These are phyloP conservation scores for Caloenas nicobarica DNA, from an alignment of 2,113 vertebrate species.

Conservation along the genomic window DNA sequence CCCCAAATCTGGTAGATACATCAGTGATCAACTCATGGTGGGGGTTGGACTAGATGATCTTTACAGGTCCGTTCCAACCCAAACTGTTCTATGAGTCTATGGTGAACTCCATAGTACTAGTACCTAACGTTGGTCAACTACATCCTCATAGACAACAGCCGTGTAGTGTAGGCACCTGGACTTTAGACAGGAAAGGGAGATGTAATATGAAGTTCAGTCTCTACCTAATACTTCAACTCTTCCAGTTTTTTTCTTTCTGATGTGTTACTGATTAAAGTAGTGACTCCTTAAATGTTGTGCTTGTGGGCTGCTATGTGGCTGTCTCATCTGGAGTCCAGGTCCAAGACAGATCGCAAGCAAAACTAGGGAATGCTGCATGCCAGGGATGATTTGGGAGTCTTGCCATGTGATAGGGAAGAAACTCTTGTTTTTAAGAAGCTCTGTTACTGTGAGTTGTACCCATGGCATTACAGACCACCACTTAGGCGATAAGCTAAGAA, in stretches of 20 bases:
- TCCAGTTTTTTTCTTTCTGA: background rate
- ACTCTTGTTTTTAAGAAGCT: background rate
- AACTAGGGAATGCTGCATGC: background rate
- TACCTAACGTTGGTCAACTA: background rate
- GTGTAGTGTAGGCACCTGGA: background rate
- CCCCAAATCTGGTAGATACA: background rate
- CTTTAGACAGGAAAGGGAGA: background rate
- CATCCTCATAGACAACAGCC: background rate
- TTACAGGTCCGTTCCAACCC: too few relatives aligned
- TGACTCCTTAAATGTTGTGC: background rate
- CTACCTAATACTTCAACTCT: rapidly evolving
- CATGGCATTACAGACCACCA: background rate
- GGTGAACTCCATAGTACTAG: background rate
- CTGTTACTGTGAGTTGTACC: background rate
- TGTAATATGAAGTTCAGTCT: background rate
- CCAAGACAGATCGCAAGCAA: background rate
- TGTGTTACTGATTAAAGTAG: background rate
- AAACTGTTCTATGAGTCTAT: too few relatives aligned
- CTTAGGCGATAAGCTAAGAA: background rate
- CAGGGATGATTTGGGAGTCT: background rate
- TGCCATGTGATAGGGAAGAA: background rate
- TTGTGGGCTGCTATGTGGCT: background rate
- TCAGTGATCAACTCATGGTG: background rate
- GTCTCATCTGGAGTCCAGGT: background rate
- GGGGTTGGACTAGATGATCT: too few relatives aligned